A percentile compares a stretch with the other conserved stretches of the same genome.
phyloP scores from a whole-genome alignment of 2,113 vertebrate genomes.

The Nothoprocta pentlandii region DNA sequence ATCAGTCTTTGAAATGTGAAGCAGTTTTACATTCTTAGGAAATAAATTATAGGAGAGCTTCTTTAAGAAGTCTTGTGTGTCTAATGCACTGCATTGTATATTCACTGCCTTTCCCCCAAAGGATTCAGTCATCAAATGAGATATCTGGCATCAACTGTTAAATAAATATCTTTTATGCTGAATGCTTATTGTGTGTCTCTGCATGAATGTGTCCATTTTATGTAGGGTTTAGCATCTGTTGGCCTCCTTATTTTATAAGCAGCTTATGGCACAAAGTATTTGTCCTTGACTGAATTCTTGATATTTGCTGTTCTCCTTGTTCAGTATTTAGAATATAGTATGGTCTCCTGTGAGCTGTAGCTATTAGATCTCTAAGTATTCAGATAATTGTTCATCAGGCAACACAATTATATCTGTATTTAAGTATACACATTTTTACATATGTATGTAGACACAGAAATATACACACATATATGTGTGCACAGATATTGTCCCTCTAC shows the following conservation, averaged over 20 bases:
- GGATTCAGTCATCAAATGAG: neutral
- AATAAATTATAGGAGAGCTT: neutral
- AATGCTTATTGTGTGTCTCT: neutral
- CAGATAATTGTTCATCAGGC: neutral
- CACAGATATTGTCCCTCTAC: neutral
- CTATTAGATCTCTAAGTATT: neutral
- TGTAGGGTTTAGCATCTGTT: rapidly evolving
- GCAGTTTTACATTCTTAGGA: neutral
- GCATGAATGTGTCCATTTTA: neutral
- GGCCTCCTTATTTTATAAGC: neutral
- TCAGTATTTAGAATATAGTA: neutral
- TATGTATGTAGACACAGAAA: neutral
- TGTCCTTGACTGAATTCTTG: neutral
- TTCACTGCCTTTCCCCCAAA: neutral
- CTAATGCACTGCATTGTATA: neutral
- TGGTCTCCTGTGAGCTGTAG: neutral
- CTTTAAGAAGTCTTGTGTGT: neutral
- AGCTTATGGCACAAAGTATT: neutral
- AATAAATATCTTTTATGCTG: neutral
- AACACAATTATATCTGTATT: neutral
- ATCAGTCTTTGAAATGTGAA: neutral
- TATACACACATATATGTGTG: too few species aligned
- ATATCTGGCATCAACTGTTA: neutral
- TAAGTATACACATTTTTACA: neutral
- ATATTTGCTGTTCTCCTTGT: neutral